Evolutionary conservation across 2,113 vertebrate species (phyloP), one percentile per base, ranked within the genome.

Genomic region (Oreochromis tanganicae): DNA sequence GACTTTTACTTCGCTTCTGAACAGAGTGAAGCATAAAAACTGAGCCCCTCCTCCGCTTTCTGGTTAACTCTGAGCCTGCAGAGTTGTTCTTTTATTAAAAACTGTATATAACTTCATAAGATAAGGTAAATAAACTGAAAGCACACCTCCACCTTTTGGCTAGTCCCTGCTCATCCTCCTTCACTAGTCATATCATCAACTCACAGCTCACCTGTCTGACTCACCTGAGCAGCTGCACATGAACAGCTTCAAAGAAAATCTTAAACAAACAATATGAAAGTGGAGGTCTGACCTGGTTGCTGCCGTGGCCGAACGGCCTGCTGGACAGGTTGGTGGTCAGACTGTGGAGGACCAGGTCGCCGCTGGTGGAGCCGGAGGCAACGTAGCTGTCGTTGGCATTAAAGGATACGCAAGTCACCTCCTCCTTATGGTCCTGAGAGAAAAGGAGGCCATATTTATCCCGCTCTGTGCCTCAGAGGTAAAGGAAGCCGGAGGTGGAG

Each of bases 331-430:
- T 99, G 85, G 98, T 99, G 84, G 97, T 98, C 89, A 99, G 91
- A 81, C 97, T 98, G 94, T 99, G 97, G 21, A 99, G 95, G 88
- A 99, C 97, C 88, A 99, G 97, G 86, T 99, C 98, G 50, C 99
- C 98, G 73, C 98, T 98, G 93, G 97, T 94, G 90, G 99, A 99
- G 21, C 99, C 98, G 11, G 99, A 99, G 46, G 97, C 98, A 63
- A 99, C 34, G 84, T 97, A 98, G 94, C 95, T 97, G 94, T 99
- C 98, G 27, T 97, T 98, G 93, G 96, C 96, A 86, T 99, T 99
- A 90, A 98, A 99, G 5, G 97, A 96, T 82, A 99, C 94, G 73
- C 97, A 98, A 0, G 97, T 99, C 78, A 99, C 97, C 95, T 98
- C 98, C 81, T 97, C 96, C 87, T 96, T 98, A 91, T 99, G 99